Conservation (phyloP, 2,113 vertebrate genomes). For the Aphyosemion australe region DNA sequence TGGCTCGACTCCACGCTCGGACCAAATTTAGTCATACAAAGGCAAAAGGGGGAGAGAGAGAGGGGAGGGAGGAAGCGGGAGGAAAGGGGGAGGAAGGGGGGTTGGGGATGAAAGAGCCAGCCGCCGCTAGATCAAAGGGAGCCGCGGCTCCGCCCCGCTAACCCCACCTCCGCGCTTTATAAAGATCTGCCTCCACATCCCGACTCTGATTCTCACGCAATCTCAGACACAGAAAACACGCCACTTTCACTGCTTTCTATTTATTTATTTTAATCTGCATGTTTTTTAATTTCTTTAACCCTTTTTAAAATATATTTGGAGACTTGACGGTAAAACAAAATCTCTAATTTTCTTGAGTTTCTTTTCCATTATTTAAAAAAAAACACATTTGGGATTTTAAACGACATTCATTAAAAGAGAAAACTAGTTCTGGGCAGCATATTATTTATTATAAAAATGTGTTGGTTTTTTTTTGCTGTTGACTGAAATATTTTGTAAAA, state of each 20-base stretch:
- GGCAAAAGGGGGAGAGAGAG: conserved; percentile 71
- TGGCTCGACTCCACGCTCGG: conserved; percentile 90
- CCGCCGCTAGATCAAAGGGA: conserved; percentile 93
- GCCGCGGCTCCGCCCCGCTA: conserved; percentile 83
- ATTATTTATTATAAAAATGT: too few species aligned
- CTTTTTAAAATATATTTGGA: too few species aligned
- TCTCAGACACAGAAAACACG: conserved; percentile 49
- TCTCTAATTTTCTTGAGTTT: too few species aligned
- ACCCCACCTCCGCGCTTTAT: conserved; percentile 86
- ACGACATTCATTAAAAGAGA: too few species aligned
- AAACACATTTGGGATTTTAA: too few species aligned
- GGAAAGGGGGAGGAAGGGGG: conserved; percentile 27
- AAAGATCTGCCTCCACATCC: conserved; percentile 79
- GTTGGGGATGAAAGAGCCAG: conserved; percentile 88
- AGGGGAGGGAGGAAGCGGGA: conserved; percentile 14
- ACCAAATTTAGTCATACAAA: conserved; percentile 99
- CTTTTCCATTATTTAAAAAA: too few species aligned
- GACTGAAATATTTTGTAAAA: too few species aligned
- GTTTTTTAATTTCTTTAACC: too few species aligned
- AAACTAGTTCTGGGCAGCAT: too few species aligned
- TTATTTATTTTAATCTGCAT: background rate
- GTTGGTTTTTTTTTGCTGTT: too few species aligned
- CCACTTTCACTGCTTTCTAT: conserved; percentile 31
- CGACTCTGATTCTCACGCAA: conserved; percentile 82
- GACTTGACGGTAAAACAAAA: too few species aligned